Evolutionary conservation across 2,113 vertebrate species (phyloP), one percentile per base, ranked within the genome.

Genomic region (Xiphophorus maculatus): DNA sequence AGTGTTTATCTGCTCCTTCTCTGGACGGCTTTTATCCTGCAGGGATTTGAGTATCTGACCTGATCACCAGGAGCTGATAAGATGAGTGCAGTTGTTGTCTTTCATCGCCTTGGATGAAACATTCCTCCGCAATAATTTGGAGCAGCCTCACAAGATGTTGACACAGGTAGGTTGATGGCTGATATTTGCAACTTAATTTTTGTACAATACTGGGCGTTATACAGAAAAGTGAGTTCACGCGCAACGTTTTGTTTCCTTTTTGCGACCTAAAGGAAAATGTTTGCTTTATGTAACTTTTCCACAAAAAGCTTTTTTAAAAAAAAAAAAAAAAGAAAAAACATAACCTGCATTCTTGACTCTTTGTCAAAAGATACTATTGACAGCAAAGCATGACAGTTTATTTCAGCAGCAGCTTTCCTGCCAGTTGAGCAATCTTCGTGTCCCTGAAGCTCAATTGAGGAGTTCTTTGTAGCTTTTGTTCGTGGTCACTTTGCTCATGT

Each of bases 41-140:
- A 76, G 71, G 76, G 63, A 93, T 93, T 88, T 93, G 89, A 93
- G 88, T 88, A 89, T 82, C 85, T 79, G 81, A 89, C 87, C 90
- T 92, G 94, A 95, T 93, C 76, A 90, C 84, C 90, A 93, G 95
- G 92, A 92, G 93, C 93, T 94, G 95, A 95, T 96, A 96, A 94
- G 94, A 92, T 84, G 89, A 90, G 77, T 90, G 92, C 93, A 94
- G 94, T 93, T 92, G 90, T 94, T 93, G 91, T 96, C 96, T 89
- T 82, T 97, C 96, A 95, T 94, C 94, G 72, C 95, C 90, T 91
- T 71, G 95, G 94, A 96, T 96, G 94, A 96, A 95, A 96, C 95
- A 96, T 96, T 97, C 95, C 96, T 95, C 79, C 79, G 75, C 95
- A 96, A 96, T 95, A 93, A 93, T 95, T 87, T 64, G 85, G 90